phyloP scores from a whole-genome alignment of 2,113 vertebrate genomes.

The Corydoras maculifer region DNA sequence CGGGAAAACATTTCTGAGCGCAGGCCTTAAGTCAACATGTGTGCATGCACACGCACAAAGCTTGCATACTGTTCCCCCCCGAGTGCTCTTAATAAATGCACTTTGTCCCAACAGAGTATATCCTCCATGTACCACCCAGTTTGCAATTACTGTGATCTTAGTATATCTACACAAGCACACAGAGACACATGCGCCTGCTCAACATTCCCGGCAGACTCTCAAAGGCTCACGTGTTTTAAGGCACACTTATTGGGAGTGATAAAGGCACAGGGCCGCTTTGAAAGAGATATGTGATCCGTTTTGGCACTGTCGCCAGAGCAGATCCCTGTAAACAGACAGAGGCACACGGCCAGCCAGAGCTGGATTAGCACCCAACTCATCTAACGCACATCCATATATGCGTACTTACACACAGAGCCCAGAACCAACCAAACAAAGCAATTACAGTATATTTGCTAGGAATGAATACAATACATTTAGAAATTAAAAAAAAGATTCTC shows the following conservation, averaged over 20 bases:
- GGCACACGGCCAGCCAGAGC: too few relatives aligned
- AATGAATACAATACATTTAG: too few relatives aligned
- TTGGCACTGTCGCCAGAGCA: too few relatives aligned
- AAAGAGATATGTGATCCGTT: constrained; percentile 60
- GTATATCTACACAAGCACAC: constrained; percentile 41
- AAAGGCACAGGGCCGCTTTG: constrained; percentile 59
- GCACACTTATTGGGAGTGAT: constrained; percentile 47
- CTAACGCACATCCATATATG: too few relatives aligned
- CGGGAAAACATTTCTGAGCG: constrained; percentile 15
- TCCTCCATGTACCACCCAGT: constrained; percentile 29
- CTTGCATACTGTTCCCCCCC: constrained; percentile 22
- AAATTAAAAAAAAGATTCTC: too few relatives aligned
- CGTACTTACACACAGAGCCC: too few relatives aligned
- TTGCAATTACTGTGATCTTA: constrained; percentile 43
- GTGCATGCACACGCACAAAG: constrained; percentile 9
- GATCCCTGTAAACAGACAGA: too few relatives aligned
- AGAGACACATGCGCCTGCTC: constrained; percentile 37
- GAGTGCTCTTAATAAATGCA: constrained; percentile 39
- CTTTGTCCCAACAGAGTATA: constrained; percentile 31
- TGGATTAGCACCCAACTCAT: too few relatives aligned
- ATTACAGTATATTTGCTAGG: too few relatives aligned
- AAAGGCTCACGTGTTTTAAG: constrained; percentile 48
- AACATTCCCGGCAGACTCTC: constrained; percentile 60
- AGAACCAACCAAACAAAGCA: too few relatives aligned
- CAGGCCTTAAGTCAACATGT: constrained; percentile 28